Base-by-base conservation (phyloP, 2,888 invertebrate species). In the Heterodera filipjevi region DNA sequence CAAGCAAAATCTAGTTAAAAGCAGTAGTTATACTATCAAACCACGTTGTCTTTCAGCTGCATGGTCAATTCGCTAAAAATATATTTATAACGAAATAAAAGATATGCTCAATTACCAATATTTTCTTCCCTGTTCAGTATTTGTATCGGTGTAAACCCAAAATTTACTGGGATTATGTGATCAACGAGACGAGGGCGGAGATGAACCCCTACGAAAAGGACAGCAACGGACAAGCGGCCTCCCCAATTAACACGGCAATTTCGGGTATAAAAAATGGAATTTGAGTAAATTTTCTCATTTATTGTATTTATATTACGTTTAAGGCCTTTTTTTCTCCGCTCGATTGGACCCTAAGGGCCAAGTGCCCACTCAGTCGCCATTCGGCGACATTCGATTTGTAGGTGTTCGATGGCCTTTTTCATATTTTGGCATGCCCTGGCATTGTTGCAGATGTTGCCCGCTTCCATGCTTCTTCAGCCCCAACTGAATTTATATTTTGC, bases 311-410 rank as follows among this genome's bases (percentile, higher is more conserved):
- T 59, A 46, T 71, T 73, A 35, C 76, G 59, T 85, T 75, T 32
- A 80, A 79, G 89, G 89, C 19, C 80, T 89, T 35, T 90, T 90
- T 82, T 90, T 90, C 82, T 86, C 87, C 32, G 85, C 88, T 10
- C 82, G 85, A n/a, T 82, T 89, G 10, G 59, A 79, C 19, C 81
- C 84, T 14, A 83, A 83, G 39, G 83, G 82, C 1, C 71, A 71
- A 0, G 30, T 68, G 44, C 89, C 89, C 1, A 81, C 77, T 16
- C 73, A 30, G 10, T 88, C 88, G 22, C 88, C 87, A 6, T 89
- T 88, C 79, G 89, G 89, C 64, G 84, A 87, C 71, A 82, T 85
- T 32, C 83, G 87, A 30, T 84, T 88, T 84, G 75, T 75, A 59
- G 12, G 66, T 74, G 30, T 33, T 53, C 12, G 5, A 14, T 46